phyloP scores from a whole-genome alignment of 2,797 vertebrate genomes.

The Mustela erminea region DNA sequence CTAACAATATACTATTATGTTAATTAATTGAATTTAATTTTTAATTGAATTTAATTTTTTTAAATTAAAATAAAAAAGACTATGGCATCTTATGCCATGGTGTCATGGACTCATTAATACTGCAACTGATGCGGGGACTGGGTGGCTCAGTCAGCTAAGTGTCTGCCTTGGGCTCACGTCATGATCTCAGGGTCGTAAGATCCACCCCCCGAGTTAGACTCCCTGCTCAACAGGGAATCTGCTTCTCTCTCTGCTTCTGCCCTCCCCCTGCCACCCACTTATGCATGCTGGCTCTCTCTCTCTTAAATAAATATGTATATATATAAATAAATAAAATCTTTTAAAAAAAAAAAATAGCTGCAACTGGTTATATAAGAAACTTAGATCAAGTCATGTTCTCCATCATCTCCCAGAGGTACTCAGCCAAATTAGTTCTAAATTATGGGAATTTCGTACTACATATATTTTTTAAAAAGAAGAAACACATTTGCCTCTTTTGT shows the following conservation, averaged over 20 bases:
- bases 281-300: neutral
- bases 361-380: neutral
- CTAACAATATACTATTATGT: neutral
- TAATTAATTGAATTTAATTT: neutral
- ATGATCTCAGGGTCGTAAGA: neutral
- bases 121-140: neutral
- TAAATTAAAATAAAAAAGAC: conserved; percentile 7
- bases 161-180: neutral
- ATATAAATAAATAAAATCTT: neutral
- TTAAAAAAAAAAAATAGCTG: neutral
- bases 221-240: neutral
- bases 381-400: neutral
- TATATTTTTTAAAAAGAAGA: conserved; percentile 12
- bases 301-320: neutral
- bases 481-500: conserved; percentile 17
- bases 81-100: neutral
- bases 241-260: neutral
- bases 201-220: neutral
- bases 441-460: neutral
- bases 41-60: neutral
- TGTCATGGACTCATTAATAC: neutral
- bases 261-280: neutral
- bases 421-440: conserved; percentile 14
- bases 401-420: neutral
- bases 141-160: neutral